Conservation (phyloP, 2,797 vertebrate genomes). For the Intellagama lesueurii region DNA sequence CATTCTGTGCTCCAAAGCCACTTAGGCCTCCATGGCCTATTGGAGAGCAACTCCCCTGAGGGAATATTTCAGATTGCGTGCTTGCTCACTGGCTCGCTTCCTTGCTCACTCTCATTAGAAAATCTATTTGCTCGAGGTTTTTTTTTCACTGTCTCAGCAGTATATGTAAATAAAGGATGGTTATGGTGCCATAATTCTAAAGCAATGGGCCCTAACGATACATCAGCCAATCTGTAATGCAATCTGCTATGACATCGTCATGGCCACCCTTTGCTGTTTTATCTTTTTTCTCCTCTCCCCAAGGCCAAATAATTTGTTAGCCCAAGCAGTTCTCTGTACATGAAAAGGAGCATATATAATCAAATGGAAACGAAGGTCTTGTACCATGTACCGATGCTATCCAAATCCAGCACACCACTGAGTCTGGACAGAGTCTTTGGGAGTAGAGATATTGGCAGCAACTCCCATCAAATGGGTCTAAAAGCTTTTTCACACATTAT, state of each 20-base stretch:
- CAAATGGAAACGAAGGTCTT: constrained; percentile 62
- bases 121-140: constrained; percentile 73
- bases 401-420: constrained; percentile 64
- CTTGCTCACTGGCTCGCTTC: constrained; percentile 18
- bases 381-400: constrained; percentile 60
- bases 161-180: constrained; percentile 81
- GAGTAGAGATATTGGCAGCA: constrained; percentile 46
- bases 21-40: constrained; percentile 62
- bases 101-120: constrained; percentile 71
- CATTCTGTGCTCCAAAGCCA: constrained; percentile 58
- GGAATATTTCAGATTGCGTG: constrained; percentile 69
- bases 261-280: constrained; percentile 50
- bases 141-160: constrained; percentile 79
- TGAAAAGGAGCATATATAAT: constrained; percentile 63
- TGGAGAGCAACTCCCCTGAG: constrained; percentile 69
- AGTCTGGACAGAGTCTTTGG: constrained; percentile 40
- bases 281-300: not conserved
- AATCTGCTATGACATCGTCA: constrained; percentile 62
- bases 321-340: constrained; percentile 51
- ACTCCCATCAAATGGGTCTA: not conserved
- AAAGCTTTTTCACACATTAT: not conserved
- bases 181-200: constrained; percentile 79
- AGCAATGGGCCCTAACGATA: constrained; percentile 72
- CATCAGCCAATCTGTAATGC: constrained; percentile 65
- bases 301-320: constrained; percentile 63